Conservation (phyloP, 2,113 vertebrate species). For the Istiophorus platypterus region DNA sequence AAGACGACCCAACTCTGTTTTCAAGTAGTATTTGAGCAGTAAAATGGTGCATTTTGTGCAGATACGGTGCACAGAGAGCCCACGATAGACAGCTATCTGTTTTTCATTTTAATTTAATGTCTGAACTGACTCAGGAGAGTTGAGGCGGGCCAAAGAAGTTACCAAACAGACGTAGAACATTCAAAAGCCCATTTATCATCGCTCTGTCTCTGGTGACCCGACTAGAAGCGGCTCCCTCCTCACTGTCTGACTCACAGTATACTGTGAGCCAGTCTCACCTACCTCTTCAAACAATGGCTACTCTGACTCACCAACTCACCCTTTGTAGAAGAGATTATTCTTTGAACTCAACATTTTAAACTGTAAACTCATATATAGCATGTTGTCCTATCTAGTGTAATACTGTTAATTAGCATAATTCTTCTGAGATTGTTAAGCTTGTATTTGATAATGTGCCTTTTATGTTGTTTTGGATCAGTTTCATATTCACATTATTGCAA, state of each 20-base stretch:
- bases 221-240: conserved; percentile 63
- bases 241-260: conserved; percentile 63
- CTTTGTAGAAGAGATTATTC: conserved; percentile 22
- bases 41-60: neutral
- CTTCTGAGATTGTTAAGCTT: neutral
- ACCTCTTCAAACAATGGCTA: conserved; percentile 60
- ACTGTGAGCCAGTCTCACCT: conserved; percentile 40
- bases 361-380: neutral
- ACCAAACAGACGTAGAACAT: conserved; percentile 60
- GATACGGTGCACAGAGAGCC: neutral
- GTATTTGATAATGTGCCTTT: neutral
- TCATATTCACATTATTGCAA: no score
- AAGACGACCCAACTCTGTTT: neutral
- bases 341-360: conserved; percentile 19
- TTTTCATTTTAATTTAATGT: conserved; percentile 61
- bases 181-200: conserved; percentile 67
- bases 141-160: conserved; percentile 63
- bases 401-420: neutral
- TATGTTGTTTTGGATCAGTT: neutral
- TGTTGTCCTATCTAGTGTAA: neutral
- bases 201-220: conserved; percentile 64
- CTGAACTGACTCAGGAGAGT: conserved; percentile 46
- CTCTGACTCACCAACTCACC: conserved; percentile 54
- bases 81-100: conserved; percentile 44
- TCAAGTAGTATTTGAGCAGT: neutral